These are phyloP conservation scores for Shinisaurus crocodilurus DNA, from an alignment of 2,113 vertebrate species.

Conservation along the genomic window DNA sequence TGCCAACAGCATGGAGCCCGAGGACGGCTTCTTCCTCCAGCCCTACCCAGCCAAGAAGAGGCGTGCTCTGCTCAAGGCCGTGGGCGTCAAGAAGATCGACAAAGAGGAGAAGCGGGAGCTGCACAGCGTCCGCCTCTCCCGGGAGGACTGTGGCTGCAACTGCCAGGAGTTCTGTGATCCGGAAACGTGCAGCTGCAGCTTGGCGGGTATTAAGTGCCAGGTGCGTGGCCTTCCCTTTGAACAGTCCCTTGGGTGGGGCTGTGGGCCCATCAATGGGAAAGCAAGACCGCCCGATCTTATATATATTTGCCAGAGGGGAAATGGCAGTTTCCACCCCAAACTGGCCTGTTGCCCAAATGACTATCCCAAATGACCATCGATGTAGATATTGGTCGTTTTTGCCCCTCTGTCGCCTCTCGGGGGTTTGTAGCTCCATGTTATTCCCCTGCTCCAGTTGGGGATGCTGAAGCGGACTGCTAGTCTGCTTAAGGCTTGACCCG, in stretches of 20 bases:
- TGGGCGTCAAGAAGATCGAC: slow-evolving; percentile 93
- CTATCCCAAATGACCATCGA: not conserved
- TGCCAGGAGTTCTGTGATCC: slow-evolving; percentile 94
- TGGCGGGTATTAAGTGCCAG: slow-evolving; percentile 97
- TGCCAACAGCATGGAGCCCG: slow-evolving; percentile 77
- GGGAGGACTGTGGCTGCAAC: slow-evolving; percentile 93
- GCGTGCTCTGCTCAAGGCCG: slow-evolving; percentile 85
- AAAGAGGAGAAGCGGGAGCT: slow-evolving; percentile 94
- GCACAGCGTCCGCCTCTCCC: slow-evolving; percentile 88
- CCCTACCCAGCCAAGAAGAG: slow-evolving; percentile 89
- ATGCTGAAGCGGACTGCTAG: not conserved
- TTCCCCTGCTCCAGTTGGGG: not conserved
- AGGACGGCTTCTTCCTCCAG: slow-evolving; percentile 89
- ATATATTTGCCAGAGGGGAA: too few relatives aligned
- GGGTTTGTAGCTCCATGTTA: not conserved
- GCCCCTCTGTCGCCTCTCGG: not conserved
- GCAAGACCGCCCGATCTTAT: too few relatives aligned
- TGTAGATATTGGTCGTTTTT: not conserved
- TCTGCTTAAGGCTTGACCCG: not conserved
- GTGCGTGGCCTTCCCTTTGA: slow-evolving; percentile 64
- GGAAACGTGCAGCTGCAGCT: slow-evolving; percentile 92
- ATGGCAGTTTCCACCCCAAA: not conserved
- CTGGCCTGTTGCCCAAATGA: not conserved
- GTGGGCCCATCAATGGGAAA: not conserved
- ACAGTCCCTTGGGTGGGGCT: not conserved